Evolutionary conservation across 2,888 invertebrate species (phyloP), one percentile per base, ranked within the genome.

Genomic region (Ophion obscuratus): DNA sequence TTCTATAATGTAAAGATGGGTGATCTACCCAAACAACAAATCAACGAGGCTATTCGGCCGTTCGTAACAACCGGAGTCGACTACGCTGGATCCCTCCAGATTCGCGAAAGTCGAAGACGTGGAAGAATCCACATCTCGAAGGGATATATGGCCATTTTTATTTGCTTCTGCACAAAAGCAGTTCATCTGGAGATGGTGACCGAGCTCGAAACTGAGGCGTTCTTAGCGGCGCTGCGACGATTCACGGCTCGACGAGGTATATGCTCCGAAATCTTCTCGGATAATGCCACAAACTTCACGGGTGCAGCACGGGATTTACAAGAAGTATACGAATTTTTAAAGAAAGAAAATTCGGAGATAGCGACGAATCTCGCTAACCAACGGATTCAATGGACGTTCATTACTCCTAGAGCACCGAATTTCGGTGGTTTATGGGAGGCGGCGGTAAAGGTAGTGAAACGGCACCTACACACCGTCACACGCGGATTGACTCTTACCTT

Each of bases 231-330:
- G 27, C 27, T 27, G 27, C 27, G 27, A 1, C 27, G 27, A 27
- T 87, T 87, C 66, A 78, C 73, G 2, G 81, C 86, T 1, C 40
- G 86, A 27, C 66, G 85, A 84, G 88, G 88, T 24, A 62, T 83
- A 11, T 84, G 86, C 44, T 47, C 67, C 9, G 10, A 59, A n/a
- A 53, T 87, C 9, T 80, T 74, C 27, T 86, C 83, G 4, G 88
- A 88, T 40, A 88, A 87, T 53, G 88, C 53, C 11, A 53, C 53
- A 3, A 53, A 53, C 14, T 53, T 53, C 14, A 3, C 3, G 3
- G 53, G 53, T 1, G 53, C 53, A 1, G 53, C 53, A 9, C 53
- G 53, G 1, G 53, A 53, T 1, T 14, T 53, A 14, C 9, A 3
- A 53, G 53, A 53, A 53, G 3, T 53, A 9, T 53, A 53, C 14